Evolutionary conservation across 2,113 vertebrate species (phyloP), one percentile per base, ranked within the genome.

Genomic region (Chlamydotis undulata): DNA sequence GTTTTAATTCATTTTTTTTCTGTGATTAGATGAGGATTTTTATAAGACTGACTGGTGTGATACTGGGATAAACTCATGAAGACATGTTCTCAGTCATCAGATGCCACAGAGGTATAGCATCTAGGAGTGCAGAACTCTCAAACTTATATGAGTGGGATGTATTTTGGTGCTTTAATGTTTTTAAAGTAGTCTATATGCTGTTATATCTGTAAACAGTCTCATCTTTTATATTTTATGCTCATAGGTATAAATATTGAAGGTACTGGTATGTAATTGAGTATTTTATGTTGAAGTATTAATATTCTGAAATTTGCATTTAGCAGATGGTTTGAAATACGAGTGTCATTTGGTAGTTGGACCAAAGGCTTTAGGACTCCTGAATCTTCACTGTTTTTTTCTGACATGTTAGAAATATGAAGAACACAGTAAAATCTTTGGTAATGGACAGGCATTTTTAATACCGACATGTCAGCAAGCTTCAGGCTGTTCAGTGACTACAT

Each of bases 401-500:
- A 90, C 5, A 4, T 53, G 23, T 56, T 68, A 79, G 73, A 94
- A 81, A 37, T 69, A 47, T 78, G 61, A 90, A 77, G 39, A 93
- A 64, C 31, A 9, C 39, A 77, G 49, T 78, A 61, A 69, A 93
- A 87, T 96, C 92, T 94, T 92, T 91, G 78, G 25, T 96, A 89
- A 73, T 33, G 41, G 78, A 67, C 39, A 87, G 69, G 31, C 47
- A 33, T 75, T 94, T 96, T 91, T 69, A 68, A 65, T 65, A 82
- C 29, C 9, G 14, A 89, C 57, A 70, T 89, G 65, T 93, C 67
- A 63, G 59, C 83, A 94, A 79, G 78, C 83, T 91, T 93, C 91
- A 83, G 65, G 61, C 80, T 92, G 82, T 95, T 96, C 57, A 87
- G 5, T 92, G 95, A 94, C 90, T 91, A 87, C 77, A 41, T 96